Conservation (phyloP, 2,113 vertebrate species). For the Python bivittatus region DNA sequence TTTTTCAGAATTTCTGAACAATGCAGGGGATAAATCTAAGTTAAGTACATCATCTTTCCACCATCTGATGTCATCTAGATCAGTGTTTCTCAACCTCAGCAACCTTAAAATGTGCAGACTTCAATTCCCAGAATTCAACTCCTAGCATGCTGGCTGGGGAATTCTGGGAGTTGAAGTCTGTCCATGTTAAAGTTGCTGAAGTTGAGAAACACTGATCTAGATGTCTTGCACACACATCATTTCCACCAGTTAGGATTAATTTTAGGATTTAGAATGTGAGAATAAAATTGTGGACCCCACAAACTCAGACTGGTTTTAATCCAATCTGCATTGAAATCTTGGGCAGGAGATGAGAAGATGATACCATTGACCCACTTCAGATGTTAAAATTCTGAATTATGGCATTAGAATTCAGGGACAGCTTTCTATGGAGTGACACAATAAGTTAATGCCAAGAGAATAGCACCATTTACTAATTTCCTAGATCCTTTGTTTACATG, state of each 20-base stretch:
- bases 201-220: neutral
- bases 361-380: neutral
- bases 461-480: neutral
- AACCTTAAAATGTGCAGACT: neutral
- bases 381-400: neutral
- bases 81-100: neutral
- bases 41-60: neutral
- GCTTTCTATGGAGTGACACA: neutral
- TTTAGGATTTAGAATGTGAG: neutral
- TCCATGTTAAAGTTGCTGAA: neutral
- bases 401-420: neutral
- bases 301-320: neutral
- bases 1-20: neutral
- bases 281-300: neutral
- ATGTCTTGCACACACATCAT: neutral
- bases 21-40: neutral
- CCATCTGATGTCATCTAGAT: neutral
- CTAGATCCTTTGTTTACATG: neutral
- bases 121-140: neutral
- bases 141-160: neutral
- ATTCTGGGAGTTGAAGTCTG: neutral
- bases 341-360: neutral
- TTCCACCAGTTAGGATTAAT: neutral
- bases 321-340: neutral
- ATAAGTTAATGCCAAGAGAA: neutral